These are phyloP conservation scores for Columbina picui DNA, from an alignment of 2,113 vertebrate species.

Conservation along the genomic window DNA sequence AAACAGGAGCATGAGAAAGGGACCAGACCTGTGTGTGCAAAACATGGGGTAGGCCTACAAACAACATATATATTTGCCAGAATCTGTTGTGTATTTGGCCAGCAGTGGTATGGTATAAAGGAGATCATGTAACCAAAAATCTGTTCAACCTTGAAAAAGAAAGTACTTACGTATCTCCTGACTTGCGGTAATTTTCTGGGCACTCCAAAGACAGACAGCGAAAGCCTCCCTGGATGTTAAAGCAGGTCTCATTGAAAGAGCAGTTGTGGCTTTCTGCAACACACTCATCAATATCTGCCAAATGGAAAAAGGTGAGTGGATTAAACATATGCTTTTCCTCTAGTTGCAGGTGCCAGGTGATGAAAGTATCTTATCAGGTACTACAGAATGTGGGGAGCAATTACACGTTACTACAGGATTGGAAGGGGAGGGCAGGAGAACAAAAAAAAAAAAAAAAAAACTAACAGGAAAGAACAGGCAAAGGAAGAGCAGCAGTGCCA, in stretches of 20 bases:
- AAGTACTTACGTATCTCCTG: constrained; percentile 90
- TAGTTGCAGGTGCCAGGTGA: neutral
- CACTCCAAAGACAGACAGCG: constrained; percentile 90
- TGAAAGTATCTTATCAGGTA: neutral
- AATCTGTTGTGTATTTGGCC: neutral
- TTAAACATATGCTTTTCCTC: neutral
- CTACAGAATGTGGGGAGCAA: neutral
- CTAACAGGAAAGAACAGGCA: neutral
- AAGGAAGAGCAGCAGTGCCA: constrained; percentile 52
- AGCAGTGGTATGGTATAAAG: neutral
- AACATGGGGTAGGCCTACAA: neutral
- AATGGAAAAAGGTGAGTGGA: neutral
- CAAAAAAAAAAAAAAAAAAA: neutral
- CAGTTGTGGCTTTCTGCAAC: constrained; percentile 91
- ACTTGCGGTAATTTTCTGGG: constrained; percentile 88
- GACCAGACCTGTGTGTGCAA: neutral
- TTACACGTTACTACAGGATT: neutral
- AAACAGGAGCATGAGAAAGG: neutral
- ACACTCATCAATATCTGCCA: constrained; percentile 92
- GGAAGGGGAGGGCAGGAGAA: neutral
- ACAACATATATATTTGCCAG: accelerated
- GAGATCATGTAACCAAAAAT: neutral
- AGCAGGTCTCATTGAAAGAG: constrained; percentile 89
- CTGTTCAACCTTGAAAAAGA: neutral
- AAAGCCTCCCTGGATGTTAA: constrained; percentile 93